These are phyloP conservation scores for Copsychus sechellarum DNA, from an alignment of 2,113 vertebrate genomes.

Conservation along the genomic window DNA sequence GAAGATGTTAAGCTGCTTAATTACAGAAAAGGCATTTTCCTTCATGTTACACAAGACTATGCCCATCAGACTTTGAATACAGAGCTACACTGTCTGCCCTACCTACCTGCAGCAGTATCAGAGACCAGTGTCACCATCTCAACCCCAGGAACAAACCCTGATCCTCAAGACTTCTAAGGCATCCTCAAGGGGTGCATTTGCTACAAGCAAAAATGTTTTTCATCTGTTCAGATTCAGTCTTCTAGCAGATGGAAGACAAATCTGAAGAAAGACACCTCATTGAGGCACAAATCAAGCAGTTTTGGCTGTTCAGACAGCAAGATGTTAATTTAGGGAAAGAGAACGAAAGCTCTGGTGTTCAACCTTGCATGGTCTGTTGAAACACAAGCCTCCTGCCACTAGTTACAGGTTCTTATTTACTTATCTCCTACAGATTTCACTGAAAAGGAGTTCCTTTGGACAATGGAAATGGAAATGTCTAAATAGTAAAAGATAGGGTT, in stretches of 20 bases:
- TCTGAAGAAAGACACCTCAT: neutral
- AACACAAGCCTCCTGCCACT: neutral
- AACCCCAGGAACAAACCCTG: neutral
- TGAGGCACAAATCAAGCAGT: neutral
- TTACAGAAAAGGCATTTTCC: neutral
- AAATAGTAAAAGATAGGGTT: neutral
- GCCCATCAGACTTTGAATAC: neutral
- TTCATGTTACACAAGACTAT: neutral
- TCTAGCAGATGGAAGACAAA: neutral
- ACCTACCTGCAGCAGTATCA: neutral
- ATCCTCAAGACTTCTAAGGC: neutral
- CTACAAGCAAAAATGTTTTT: neutral
- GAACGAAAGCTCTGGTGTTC: neutral
- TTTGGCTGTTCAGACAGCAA: neutral
- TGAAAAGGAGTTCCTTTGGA: neutral
- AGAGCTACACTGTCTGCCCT: neutral
- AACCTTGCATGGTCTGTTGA: neutral
- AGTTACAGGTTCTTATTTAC: slow-evolving; percentile 27
- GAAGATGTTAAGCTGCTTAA: neutral
- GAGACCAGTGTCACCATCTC: neutral
- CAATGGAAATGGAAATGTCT: neutral
- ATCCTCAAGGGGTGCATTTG: accelerated
- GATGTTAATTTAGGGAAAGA: neutral
- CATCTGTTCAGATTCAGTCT: neutral
- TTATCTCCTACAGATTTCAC: neutral